phyloP scores from a whole-genome alignment of 2,797 vertebrate species.

The Poeciliopsis infans region DNA sequence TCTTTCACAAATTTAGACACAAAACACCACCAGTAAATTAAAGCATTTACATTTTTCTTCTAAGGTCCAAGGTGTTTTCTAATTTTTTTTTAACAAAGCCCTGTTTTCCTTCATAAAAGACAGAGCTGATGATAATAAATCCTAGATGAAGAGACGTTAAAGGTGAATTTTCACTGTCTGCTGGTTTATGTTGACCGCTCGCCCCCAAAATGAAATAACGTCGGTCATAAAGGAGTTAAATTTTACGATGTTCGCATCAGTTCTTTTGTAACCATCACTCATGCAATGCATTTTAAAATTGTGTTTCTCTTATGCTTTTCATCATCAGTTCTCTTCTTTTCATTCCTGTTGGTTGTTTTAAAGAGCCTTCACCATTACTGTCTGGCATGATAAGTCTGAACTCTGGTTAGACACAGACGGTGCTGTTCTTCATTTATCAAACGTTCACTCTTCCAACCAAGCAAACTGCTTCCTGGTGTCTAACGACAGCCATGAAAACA shows the following conservation, averaged over 20 bases:
- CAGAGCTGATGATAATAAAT: neutral
- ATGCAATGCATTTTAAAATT: neutral
- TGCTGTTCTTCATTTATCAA: constrained; percentile 14
- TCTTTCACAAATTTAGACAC: neutral
- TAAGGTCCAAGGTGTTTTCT: neutral
- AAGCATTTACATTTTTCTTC: neutral
- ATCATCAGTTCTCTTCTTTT: neutral
- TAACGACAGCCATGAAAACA: constrained; percentile 10
- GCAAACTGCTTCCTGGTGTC: constrained; percentile 27
- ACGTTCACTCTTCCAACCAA: constrained; percentile 24
- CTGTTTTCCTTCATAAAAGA: neutral
- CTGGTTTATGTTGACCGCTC: neutral
- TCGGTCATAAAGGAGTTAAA: neutral
- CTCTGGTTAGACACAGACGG: neutral
- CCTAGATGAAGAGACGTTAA: neutral
- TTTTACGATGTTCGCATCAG: neutral
- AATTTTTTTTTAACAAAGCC: neutral
- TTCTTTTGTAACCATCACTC: neutral
- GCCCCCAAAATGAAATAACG: neutral
- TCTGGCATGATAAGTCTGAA: neutral
- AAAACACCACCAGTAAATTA: neutral
- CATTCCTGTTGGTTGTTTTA: neutral
- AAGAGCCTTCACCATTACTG: neutral
- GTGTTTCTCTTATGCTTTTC: neutral
- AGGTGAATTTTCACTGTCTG: neutral